Evolutionary conservation across 2,113 vertebrate species (phyloP).

Genomic region (Psilopogon haemacephalus): DNA sequence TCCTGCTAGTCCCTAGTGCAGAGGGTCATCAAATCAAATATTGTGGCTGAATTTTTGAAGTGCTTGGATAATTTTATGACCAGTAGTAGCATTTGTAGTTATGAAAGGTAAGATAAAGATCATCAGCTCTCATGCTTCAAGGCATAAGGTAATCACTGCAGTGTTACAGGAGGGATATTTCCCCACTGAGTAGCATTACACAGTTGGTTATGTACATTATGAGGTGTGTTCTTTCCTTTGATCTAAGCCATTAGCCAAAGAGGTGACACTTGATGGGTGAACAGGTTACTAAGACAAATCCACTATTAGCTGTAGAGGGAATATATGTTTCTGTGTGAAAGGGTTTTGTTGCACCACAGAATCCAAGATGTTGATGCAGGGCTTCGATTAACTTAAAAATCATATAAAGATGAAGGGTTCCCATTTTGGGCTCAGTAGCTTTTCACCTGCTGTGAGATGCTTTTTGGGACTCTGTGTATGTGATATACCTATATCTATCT

Average conservation of each 20-base stretch:
- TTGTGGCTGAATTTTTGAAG: conserved; percentile 46
- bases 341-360: not conserved
- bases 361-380: not conserved
- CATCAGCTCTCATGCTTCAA: conserved; percentile 36
- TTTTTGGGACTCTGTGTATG: not conserved
- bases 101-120: conserved; percentile 54
- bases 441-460: not conserved
- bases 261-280: conserved; percentile 20
- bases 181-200: conserved; percentile 24
- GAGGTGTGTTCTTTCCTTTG: conserved; percentile 35
- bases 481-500: too few relatives aligned
- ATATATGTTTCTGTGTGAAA: not conserved
- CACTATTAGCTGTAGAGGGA: not conserved
- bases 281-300: conserved; percentile 5
- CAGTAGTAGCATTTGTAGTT: conserved; percentile 43
- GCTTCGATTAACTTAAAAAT: not conserved
- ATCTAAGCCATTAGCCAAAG: conserved; percentile 39
- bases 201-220: conserved; percentile 57
- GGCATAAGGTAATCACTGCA: conserved; percentile 52
- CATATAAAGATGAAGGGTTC: not conserved
- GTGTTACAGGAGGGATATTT: conserved; percentile 6
- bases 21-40: conserved; percentile 53
- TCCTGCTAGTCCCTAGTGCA: not conserved
- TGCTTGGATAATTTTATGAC: conserved; percentile 55
- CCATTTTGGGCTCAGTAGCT: not conserved